Percentiles rank a stretch among this genome's conserved stretches.
phyloP scores from a whole-genome alignment of 2,797 vertebrate species.

The Tolypeutes matacus region DNA sequence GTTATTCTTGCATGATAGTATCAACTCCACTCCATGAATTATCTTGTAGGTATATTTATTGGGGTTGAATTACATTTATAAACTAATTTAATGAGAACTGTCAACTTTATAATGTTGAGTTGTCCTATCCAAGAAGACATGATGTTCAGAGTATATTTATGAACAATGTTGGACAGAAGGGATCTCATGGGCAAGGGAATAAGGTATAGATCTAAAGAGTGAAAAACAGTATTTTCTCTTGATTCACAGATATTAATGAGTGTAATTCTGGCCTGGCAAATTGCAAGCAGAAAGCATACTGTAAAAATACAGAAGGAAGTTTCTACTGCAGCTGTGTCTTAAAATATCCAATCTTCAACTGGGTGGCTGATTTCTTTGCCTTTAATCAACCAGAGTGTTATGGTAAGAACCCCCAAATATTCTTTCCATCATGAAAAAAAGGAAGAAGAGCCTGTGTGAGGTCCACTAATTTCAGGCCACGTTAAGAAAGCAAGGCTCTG shows the following conservation, averaged over 20 bases:
- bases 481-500: neutral
- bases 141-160: neutral
- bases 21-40: neutral
- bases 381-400: neutral
- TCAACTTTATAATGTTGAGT: neutral
- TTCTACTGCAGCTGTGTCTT: constrained; percentile 56
- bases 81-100: neutral
- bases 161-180: neutral
- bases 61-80: neutral
- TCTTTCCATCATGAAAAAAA: neutral
- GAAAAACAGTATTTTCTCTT: constrained; percentile 31
- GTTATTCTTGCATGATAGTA: neutral
- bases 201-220: neutral
- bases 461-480: neutral
- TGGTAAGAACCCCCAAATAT: constrained; percentile 29
- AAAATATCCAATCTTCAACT: rapidly evolving
- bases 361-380: rapidly evolving
- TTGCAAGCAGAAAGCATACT: neutral
- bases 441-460: neutral
- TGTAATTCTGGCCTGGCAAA: neutral
- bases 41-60: neutral
- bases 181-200: neutral
- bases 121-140: neutral
- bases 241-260: constrained; percentile 69
- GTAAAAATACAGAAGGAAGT: constrained; percentile 25